Conservation (phyloP, 2,113 vertebrate genomes). For the Albula goreensis region DNA sequence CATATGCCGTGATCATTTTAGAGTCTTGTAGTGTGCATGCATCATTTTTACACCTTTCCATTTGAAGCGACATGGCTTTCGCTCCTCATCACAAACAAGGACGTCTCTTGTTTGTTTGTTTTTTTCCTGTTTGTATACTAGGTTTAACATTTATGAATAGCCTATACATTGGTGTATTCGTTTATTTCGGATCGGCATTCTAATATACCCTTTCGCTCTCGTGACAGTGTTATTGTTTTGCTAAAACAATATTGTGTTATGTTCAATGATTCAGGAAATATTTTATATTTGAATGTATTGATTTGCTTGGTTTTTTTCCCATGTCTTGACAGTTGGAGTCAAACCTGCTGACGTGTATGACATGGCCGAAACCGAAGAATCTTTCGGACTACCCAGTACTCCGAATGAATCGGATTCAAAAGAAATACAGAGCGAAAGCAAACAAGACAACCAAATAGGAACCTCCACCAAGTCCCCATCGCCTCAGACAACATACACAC, state of each 20-base stretch:
- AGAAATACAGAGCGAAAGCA: conserved; percentile 79
- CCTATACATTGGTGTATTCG: not conserved
- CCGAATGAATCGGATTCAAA: conserved; percentile 78
- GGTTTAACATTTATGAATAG: not conserved
- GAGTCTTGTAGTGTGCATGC: not conserved
- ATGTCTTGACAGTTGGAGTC: conserved; percentile 19
- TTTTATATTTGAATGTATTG: not conserved
- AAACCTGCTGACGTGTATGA: conserved; percentile 49
- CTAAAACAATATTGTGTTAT: not conserved
- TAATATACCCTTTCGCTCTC: not conserved
- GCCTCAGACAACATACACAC: conserved; percentile 80
- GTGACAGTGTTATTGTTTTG: not conserved
- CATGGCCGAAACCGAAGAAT: conserved; percentile 88
- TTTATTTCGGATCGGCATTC: not conserved
- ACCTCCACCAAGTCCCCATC: conserved; percentile 75
- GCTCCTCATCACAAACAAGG: not conserved
- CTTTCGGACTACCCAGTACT: conserved; percentile 80
- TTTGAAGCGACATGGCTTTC: not conserved
- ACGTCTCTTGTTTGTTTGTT: not conserved
- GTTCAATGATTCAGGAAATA: not conserved
- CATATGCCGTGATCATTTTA: not conserved
- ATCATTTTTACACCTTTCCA: not conserved
- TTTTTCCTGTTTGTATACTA: not conserved
- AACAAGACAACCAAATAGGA: conserved; percentile 70
- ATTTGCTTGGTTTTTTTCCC: not conserved